A percentile compares a stretch with the other conserved stretches of the same genome.
Evolutionary conservation across 1,140 invertebrate genomes (phyloP).

Genomic region (Drosophila athabasca): DNA sequence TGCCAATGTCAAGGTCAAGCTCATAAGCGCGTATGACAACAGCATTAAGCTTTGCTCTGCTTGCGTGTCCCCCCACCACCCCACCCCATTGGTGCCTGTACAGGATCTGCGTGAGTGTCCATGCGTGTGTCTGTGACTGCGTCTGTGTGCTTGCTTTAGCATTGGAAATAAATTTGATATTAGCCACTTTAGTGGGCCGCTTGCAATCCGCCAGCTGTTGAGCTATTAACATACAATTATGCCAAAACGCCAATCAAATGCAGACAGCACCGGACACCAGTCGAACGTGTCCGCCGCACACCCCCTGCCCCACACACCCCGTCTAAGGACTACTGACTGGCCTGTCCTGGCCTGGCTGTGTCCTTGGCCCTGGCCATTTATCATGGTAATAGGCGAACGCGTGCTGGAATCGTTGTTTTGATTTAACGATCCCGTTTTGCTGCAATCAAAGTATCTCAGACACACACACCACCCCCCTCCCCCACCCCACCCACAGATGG

Average conservation of each 20-base stretch:
- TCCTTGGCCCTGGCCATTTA: slow-evolving; percentile 61
- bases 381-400: slow-evolving; percentile 67
- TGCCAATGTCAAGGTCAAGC: slow-evolving; percentile 80
- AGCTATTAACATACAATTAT: slow-evolving; percentile 81
- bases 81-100: too few relatives aligned
- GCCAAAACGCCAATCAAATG: slow-evolving; percentile 70
- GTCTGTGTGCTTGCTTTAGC: slow-evolving; percentile 5
- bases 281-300: slow-evolving; percentile 3
- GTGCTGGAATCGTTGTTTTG: slow-evolving; percentile 66
- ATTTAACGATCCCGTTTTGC: slow-evolving; percentile 72
- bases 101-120: background rate
- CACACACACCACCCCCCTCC: background rate
- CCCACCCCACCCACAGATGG: background rate
- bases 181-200: slow-evolving; percentile 32
- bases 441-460: slow-evolving; percentile 64
- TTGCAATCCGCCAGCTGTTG: slow-evolving; percentile 59
- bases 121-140: slow-evolving; percentile 11
- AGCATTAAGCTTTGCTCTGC: slow-evolving; percentile 44
- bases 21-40: slow-evolving; percentile 77
- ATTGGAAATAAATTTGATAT: slow-evolving; percentile 62
- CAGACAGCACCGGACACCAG: slow-evolving; percentile 33
- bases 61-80: slow-evolving; percentile 11
- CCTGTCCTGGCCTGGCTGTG: slow-evolving; percentile 5
- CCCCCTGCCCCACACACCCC: too few relatives aligned
- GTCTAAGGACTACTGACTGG: background rate